These are phyloP conservation scores for Grantiella picta DNA, from an alignment of 2,113 vertebrate genomes.

Conservation along the genomic window DNA sequence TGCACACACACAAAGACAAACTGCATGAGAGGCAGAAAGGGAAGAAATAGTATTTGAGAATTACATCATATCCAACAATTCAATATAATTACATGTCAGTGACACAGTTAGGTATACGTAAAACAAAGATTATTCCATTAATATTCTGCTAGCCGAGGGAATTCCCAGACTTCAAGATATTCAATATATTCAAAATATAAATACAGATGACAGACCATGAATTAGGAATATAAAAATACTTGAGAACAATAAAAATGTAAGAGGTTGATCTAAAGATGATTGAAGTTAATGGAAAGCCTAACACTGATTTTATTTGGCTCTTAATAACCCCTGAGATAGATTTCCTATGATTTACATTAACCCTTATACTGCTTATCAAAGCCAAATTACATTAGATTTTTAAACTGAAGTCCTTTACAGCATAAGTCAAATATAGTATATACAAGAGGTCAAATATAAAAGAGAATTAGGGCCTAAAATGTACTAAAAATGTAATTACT, in stretches of 20 bases:
- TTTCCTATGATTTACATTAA: not conserved
- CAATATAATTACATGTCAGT: not conserved
- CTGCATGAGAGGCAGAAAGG: not conserved
- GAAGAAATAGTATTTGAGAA: not conserved
- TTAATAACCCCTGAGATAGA: not conserved
- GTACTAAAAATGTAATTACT: constrained; percentile 7
- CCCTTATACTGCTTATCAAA: not conserved
- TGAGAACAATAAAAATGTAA: not conserved
- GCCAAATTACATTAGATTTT: not conserved
- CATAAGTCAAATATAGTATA: not conserved
- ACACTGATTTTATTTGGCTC: not conserved
- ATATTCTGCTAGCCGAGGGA: not conserved
- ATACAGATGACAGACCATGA: not conserved
- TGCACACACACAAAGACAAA: not conserved
- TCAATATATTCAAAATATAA: not conserved
- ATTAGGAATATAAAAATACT: not conserved
- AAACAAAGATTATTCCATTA: not conserved
- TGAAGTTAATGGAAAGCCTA: not conserved
- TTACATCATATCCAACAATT: not conserved
- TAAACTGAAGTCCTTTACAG: not conserved
- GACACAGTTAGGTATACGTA: not conserved
- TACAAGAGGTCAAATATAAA: constrained; percentile 10
- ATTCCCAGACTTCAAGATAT: not conserved
- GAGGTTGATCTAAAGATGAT: not conserved
- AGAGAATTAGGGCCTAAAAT: constrained; percentile 25